Evolutionary conservation across 2,888 invertebrate genomes (phyloP), one percentile per base, ranked within the genome.

Genomic region (Oscheius sp.): DNA sequence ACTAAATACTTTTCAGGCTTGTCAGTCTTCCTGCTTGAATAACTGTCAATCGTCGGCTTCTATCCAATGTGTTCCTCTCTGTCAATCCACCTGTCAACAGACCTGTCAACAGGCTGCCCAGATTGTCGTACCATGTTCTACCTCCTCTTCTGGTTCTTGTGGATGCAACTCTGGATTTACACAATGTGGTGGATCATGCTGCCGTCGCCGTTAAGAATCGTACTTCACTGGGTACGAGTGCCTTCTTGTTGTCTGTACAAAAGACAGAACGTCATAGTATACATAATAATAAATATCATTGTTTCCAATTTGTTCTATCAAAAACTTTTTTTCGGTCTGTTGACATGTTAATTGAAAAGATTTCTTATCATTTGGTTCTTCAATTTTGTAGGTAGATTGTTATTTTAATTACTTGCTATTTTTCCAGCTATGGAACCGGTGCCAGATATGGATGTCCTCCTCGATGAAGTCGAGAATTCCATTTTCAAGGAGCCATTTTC

Each of bases 151-250:
- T 44, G 41, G 44, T 6, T 71, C 73, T 47, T 80, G 80, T 66
- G 71, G 73, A 49, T 80, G 80, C 73, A 70, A 64, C 26, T 67
- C 73, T 28, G 80, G 80, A 64, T 80, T 75, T 72, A 54, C 66
- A 38, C 73, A 72, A 64, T 80, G 80, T 73, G 80, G 80, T 45
- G 71, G 73, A 56, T 75, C 75, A 30, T 80, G 80, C 77, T 80
- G 80, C 70, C 73, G 80, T 63, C 69, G 75, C 36, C 76, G 74
- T 56, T 74, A 73, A 30, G 26, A 12, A 50, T 50, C 50, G 50
- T 50, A 26, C 56, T 2, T n/a, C n/a, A 22, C 30, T 38, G 36
- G 20, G 59, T 44, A 44, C 59, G 41, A 44, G 22, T 2, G 20
- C 26, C 24, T 9, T 17, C 54, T 14, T 41, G 14, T 38, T 59